A percentile compares a stretch with the other conserved stretches of the same genome.
Evolutionary conservation across 2,113 vertebrate genomes (phyloP).

Genomic region (Menura novaehollandiae): DNA sequence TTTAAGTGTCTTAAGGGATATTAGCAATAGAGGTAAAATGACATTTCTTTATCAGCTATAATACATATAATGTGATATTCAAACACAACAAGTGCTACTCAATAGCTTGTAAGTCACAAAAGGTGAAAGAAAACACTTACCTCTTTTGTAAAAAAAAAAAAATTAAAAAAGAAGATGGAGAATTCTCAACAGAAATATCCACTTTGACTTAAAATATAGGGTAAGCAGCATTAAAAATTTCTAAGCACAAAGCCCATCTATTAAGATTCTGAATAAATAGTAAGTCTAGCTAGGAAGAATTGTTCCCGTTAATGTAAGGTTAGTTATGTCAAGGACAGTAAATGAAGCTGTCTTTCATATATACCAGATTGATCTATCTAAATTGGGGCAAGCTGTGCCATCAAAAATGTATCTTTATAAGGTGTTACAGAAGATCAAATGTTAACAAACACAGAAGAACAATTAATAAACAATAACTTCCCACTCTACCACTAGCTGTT

Average conservation of each 20-base stretch:
- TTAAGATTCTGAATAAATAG: slow-evolving; percentile 67
- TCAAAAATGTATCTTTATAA: slow-evolving; percentile 22
- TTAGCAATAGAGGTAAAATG: slow-evolving; percentile 48
- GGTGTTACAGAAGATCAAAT: background rate
- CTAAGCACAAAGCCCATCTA: slow-evolving; percentile 50
- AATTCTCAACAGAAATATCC: slow-evolving; percentile 65
- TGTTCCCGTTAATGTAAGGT: slow-evolving; percentile 31
- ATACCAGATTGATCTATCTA: slow-evolving; percentile 33
- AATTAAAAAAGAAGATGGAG: background rate
- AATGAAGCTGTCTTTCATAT: slow-evolving; percentile 65
- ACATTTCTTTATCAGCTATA: slow-evolving; percentile 59
- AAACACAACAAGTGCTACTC: slow-evolving; percentile 64
- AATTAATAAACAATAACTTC: slow-evolving; percentile 23
- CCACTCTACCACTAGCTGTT: background rate
- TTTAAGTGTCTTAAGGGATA: slow-evolving; percentile 38
- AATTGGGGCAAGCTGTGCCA: slow-evolving; percentile 11
- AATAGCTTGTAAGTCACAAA: slow-evolving; percentile 59
- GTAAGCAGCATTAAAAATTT: slow-evolving; percentile 62
- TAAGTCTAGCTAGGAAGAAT: slow-evolving; percentile 31
- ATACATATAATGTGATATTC: slow-evolving; percentile 62
- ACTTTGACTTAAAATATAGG: slow-evolving; percentile 67
- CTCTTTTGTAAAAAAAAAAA: slow-evolving; percentile 27
- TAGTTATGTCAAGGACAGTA: slow-evolving; percentile 73
- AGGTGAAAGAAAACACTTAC: slow-evolving; percentile 68
- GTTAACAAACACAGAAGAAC: slow-evolving; percentile 18